These are phyloP conservation scores for Exephanes ischioxanthus DNA, from an alignment of 2,888 invertebrate species.

Conservation along the genomic window DNA sequence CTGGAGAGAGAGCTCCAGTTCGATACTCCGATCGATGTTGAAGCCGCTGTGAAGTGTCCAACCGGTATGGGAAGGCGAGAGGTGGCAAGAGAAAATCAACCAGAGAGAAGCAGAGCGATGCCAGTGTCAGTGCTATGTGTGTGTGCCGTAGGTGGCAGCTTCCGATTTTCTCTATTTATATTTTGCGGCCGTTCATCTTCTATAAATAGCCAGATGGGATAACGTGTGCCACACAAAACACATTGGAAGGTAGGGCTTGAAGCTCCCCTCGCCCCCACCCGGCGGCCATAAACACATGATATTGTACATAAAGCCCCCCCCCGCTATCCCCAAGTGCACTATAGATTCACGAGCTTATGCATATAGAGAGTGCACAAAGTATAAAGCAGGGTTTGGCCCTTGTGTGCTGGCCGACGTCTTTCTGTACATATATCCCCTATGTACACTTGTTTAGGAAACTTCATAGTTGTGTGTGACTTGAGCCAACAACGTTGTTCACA, in stretches of 20 bases:
- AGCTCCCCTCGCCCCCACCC: not conserved
- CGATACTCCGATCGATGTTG: conserved; percentile 36
- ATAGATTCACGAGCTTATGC: conserved; percentile 33
- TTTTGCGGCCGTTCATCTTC: conserved; percentile 72
- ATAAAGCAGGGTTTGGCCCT: conserved; percentile 31
- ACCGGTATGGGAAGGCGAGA: not conserved
- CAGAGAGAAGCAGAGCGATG: conserved; percentile 3
- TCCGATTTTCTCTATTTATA: conserved; percentile 75
- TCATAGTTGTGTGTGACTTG: conserved; percentile 38
- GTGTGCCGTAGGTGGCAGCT: conserved; percentile 24
- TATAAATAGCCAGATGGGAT: conserved; percentile 74
- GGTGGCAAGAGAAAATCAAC: conserved; percentile 9
- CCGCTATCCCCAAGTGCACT: conserved; percentile 6
- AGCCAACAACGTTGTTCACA: conserved; percentile 47
- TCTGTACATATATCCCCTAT: not conserved
- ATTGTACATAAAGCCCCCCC: conserved; percentile 24
- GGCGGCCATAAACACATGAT: conserved; percentile 5
- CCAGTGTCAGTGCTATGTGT: not conserved
- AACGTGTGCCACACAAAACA: conserved; percentile 61
- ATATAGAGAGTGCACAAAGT: conserved; percentile 27
- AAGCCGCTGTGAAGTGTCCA: not conserved
- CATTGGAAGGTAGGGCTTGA: conserved; percentile 1
- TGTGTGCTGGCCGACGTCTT: conserved; percentile 22
- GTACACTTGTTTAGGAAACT: conserved; percentile 27
- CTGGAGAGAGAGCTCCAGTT: not conserved